Conservation (phyloP, 1,140 invertebrate genomes). For the Drosophila aff. region DNA sequence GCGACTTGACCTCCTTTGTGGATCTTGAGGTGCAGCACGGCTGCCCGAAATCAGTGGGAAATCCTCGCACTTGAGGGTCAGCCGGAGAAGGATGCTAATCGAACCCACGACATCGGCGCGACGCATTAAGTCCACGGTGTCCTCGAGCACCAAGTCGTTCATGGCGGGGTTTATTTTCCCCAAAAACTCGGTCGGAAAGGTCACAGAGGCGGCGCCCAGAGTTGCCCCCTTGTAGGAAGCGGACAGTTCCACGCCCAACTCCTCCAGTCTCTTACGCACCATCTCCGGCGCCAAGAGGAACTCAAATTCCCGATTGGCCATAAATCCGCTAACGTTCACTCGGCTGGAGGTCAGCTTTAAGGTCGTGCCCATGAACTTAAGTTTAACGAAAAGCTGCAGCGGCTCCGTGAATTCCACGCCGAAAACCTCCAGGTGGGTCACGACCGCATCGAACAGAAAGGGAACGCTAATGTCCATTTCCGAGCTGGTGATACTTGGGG, state of each 20-base stretch:
- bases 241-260: conserved; percentile 35
- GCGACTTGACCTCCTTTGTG: neutral
- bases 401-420: conserved; percentile 2
- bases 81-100: neutral
- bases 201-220: neutral
- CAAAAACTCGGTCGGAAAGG: conserved; percentile 3
- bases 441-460: conserved; percentile 48
- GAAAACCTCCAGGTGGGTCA: conserved; percentile 21
- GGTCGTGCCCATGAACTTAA: conserved; percentile 1
- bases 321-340: conserved; percentile 56
- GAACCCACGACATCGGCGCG: conserved; percentile 1
- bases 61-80: conserved; percentile 22
- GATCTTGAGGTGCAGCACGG: neutral
- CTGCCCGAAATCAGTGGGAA: neutral
- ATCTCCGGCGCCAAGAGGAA: neutral
- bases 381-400: neutral
- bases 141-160: conserved; percentile 16
- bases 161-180: conserved; percentile 30
- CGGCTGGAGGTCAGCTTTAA: conserved; percentile 44
- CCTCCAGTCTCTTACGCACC: conserved; percentile 9
- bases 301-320: conserved; percentile 9
- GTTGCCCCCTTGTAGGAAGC: conserved; percentile 5
- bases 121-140: conserved; percentile 3
- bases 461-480: neutral
- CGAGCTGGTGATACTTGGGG: too few relatives aligned